Conservation (phyloP, 1,140 invertebrate genomes). For the Rhizoglyphus robini region DNA sequence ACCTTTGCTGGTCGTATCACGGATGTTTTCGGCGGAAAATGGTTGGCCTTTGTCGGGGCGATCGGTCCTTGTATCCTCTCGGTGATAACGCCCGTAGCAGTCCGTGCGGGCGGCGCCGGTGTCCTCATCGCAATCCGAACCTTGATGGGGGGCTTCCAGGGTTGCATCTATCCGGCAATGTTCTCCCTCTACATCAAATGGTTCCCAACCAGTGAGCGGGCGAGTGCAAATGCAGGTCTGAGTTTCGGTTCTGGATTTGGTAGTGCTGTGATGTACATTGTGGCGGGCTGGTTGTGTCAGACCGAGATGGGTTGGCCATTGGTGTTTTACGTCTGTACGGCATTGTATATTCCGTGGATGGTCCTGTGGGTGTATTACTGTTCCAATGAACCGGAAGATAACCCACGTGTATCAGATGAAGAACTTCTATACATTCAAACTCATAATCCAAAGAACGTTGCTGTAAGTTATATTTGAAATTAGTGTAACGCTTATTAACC, state of each 20-base stretch:
- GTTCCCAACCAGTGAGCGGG: conserved; percentile 5
- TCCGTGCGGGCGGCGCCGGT: neutral
- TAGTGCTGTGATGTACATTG: conserved; percentile 29
- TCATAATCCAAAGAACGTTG: conserved; percentile 13
- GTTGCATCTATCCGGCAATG: conserved; percentile 6
- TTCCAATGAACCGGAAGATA: conserved; percentile 64
- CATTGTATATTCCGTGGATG: conserved; percentile 41
- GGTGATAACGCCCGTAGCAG: neutral
- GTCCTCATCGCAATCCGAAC: conserved; percentile 2
- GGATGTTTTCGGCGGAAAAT: conserved; percentile 33
- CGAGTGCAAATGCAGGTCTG: conserved; percentile 17
- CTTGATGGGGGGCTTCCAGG: conserved; percentile 9
- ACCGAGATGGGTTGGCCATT: conserved; percentile 38
- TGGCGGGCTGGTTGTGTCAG: conserved; percentile 32
- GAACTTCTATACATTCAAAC: conserved; percentile 68
- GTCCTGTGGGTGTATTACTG: conserved; percentile 67
- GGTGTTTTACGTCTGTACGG: conserved; percentile 33
- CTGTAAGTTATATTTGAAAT: neutral
- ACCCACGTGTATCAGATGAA: conserved; percentile 64
- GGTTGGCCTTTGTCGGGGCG: neutral
- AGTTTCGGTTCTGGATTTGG: conserved; percentile 31
- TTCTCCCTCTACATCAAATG: conserved; percentile 11
- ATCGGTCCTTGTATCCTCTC: neutral
- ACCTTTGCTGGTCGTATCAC: conserved; percentile 32
- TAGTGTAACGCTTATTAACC: neutral